Evolutionary conservation across 2,113 vertebrate genomes (phyloP).

Genomic region (Gobio gobio): DNA sequence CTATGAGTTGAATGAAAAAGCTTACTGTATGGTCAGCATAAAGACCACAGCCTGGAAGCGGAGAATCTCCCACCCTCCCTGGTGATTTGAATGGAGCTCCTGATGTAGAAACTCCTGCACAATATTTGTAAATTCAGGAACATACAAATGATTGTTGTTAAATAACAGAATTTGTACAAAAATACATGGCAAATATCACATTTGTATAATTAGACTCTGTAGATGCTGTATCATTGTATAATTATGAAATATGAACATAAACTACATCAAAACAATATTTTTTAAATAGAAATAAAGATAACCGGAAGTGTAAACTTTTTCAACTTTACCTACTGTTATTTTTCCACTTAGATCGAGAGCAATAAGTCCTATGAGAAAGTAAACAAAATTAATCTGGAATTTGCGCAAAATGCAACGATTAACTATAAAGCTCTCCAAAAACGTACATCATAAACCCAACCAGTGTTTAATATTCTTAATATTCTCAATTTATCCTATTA

Average conservation of each 20-base stretch:
- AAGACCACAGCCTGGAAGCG: slow-evolving; percentile 57
- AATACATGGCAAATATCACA: background rate
- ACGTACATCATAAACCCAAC: background rate
- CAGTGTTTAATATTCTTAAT: background rate
- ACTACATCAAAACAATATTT: background rate
- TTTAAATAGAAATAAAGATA: background rate
- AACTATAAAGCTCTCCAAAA: background rate
- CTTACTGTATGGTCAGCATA: slow-evolving; percentile 59
- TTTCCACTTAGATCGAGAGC: slow-evolving; percentile 62
- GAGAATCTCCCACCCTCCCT: slow-evolving; percentile 61
- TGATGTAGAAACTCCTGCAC: slow-evolving; percentile 62
- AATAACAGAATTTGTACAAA: background rate
- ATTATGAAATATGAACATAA: background rate
- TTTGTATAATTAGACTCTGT: background rate
- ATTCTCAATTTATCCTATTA: too few species aligned
- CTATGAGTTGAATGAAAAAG: background rate
- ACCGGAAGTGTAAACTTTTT: background rate
- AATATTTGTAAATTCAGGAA: background rate
- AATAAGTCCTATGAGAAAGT: slow-evolving; percentile 57
- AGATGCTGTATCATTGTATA: background rate
- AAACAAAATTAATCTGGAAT: slow-evolving; percentile 1
- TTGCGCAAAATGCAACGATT: background rate
- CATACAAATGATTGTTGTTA: background rate
- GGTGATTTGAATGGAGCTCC: slow-evolving; percentile 61
- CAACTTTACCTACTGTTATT: slow-evolving; percentile 55